These are phyloP conservation scores for Brachionus calyciflorus DNA, from an alignment of 1,140 invertebrate genomes.

Conservation along the genomic window DNA sequence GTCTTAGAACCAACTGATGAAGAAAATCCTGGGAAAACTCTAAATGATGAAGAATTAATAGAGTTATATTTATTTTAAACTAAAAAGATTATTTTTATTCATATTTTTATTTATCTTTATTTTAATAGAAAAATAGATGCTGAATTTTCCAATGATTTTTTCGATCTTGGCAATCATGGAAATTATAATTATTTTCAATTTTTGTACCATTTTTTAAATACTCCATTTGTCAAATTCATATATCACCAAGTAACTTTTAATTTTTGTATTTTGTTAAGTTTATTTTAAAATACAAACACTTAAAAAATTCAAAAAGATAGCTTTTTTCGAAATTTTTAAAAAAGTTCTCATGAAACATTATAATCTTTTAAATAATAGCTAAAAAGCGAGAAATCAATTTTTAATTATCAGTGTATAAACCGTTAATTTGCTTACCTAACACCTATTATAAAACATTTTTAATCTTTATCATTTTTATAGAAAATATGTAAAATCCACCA, in stretches of 20 bases:
- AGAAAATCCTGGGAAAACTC: not conserved
- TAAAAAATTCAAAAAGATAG: too few species aligned
- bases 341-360: too few species aligned
- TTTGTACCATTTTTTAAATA: slow-evolving; percentile 33
- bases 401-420: too few species aligned
- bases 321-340: too few species aligned
- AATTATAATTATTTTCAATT: not conserved
- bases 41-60: not conserved
- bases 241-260: slow-evolving; percentile 35
- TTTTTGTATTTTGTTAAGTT: too few species aligned
- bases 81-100: not conserved
- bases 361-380: too few species aligned
- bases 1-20: not conserved
- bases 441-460: too few species aligned
- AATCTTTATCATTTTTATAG: too few species aligned
- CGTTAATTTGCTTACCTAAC: too few species aligned
- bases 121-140: not conserved
- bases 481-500: too few species aligned
- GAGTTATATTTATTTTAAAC: not conserved
- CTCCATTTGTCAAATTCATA: slow-evolving; percentile 11
- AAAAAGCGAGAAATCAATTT: too few species aligned
- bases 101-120: not conserved
- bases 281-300: too few species aligned
- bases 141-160: slow-evolving; percentile 14
- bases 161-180: not conserved